phyloP scores from a whole-genome alignment of 1,140 invertebrate species.

The Onthophagus taurus region DNA sequence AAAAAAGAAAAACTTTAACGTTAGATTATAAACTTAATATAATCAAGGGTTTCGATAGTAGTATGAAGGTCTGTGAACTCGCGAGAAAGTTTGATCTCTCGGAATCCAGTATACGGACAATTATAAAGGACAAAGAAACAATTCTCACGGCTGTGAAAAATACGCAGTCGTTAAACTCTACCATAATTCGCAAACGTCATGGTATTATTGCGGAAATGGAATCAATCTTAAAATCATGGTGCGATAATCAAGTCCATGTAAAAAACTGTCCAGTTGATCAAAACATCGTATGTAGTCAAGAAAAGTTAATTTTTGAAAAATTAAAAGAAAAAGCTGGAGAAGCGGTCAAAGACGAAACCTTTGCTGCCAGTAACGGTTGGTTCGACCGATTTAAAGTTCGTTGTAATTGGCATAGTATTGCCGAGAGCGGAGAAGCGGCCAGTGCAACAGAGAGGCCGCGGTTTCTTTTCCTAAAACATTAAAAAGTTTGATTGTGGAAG shows the following conservation, averaged over 20 bases:
- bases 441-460: constrained; percentile 31
- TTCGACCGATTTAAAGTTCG: constrained; percentile 32
- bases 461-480: constrained; percentile 13
- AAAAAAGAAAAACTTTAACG: constrained; percentile 3
- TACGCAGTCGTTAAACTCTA: constrained; percentile 3
- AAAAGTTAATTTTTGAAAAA: constrained; percentile 1
- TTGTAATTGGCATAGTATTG: constrained; percentile 29
- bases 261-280: constrained; percentile 6
- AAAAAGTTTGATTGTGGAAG: constrained; percentile 7
- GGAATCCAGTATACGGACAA: constrained; percentile 33
- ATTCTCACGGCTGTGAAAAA: constrained; percentile 18
- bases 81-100: constrained; percentile 13
- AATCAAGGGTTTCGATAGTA: background rate
- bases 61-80: background rate
- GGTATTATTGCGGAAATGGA: constrained; percentile 26
- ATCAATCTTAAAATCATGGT: constrained; percentile 23
- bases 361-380: constrained; percentile 33
- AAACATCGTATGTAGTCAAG: constrained; percentile 15
- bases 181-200: constrained; percentile 16
- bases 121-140: constrained; percentile 25
- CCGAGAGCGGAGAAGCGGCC: constrained; percentile 28
- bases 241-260: constrained; percentile 20
- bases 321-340: constrained; percentile 1
- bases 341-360: constrained; percentile 13
- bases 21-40: background rate